These are phyloP conservation scores for Pelusios castaneus DNA, from an alignment of 2,113 vertebrate species.

Conservation along the genomic window DNA sequence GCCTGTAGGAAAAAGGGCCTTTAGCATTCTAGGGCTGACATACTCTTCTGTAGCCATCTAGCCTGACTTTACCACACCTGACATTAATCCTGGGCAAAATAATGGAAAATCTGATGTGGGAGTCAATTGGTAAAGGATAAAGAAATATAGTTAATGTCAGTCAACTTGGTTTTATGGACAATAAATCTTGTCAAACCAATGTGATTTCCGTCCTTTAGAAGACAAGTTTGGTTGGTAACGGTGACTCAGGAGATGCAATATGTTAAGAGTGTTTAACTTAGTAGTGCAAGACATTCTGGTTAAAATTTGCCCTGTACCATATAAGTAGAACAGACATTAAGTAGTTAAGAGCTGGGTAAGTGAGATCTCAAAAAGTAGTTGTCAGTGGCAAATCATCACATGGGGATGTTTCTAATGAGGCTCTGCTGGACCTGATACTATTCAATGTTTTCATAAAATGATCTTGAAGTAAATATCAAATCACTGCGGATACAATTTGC, in stretches of 20 bases:
- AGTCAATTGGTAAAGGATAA: conserved; percentile 12
- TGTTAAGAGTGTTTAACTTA: not conserved
- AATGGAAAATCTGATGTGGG: not conserved
- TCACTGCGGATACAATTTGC: not conserved
- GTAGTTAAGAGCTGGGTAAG: not conserved
- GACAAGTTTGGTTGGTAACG: not conserved
- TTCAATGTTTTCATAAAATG: not conserved
- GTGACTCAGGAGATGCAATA: not conserved
- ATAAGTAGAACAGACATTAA: not conserved
- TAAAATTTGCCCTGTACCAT: not conserved
- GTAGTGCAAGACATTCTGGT: not conserved
- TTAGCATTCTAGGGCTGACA: no score
- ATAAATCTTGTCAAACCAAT: conserved; percentile 3
- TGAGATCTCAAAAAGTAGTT: not conserved
- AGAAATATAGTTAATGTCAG: not conserved
- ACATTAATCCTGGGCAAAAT: conserved; percentile 5
- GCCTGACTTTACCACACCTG: no score
- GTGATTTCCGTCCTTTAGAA: not conserved
- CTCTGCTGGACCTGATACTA: not conserved
- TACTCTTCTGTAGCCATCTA: no score
- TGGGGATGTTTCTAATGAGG: not conserved
- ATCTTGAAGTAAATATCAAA: not conserved
- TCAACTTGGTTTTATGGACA: not conserved
- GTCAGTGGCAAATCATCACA: not conserved
- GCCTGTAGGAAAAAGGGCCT: no score